Percentiles rank a stretch among this genome's conserved stretches.
These are phyloP conservation scores for Drosophila pectinifera DNA, from an alignment of 1,140 invertebrate genomes.

Conservation along the genomic window DNA sequence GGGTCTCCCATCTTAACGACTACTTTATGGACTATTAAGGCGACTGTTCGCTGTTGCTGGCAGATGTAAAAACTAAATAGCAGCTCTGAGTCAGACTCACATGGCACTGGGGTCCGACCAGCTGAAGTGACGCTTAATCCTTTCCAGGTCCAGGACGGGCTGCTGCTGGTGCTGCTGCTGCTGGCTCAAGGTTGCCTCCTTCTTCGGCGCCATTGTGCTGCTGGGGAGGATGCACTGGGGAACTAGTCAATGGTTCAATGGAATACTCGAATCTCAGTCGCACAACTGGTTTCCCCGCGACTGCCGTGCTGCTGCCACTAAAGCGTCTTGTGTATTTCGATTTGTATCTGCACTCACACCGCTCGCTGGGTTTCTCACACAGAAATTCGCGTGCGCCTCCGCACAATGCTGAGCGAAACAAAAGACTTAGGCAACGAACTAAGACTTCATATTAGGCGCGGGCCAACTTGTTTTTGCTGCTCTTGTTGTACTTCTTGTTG, in stretches of 20 bases:
- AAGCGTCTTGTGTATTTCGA: constrained; percentile 66
- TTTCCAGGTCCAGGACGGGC: constrained; percentile 76
- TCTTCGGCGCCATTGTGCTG: constrained; percentile 72
- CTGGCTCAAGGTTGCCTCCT: constrained; percentile 74
- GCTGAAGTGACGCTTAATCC: constrained; percentile 81
- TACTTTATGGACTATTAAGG: constrained; percentile 49
- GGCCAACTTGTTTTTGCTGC: constrained; percentile 16
- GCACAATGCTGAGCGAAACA: constrained; percentile 51
- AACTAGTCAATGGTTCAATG: constrained; percentile 47
- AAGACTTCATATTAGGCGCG: constrained; percentile 56
- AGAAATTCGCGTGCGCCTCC: constrained; percentile 63
- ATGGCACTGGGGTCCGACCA: constrained; percentile 83
- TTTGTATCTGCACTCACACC: constrained; percentile 45
- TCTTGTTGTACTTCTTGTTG: constrained; percentile 12
- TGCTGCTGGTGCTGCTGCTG: constrained; percentile 68
- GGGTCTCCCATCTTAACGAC: constrained; percentile 28
- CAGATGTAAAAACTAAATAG: constrained; percentile 28
- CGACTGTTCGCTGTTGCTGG: neutral
- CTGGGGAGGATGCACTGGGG: constrained; percentile 35
- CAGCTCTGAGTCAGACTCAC: constrained; percentile 61
- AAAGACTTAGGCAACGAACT: constrained; percentile 77
- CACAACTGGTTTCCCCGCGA: constrained; percentile 71
- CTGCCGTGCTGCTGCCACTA: constrained; percentile 27
- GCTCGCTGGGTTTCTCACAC: constrained; percentile 36
- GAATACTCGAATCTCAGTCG: constrained; percentile 63